Evolutionary conservation across 2,113 vertebrate genomes (phyloP).

Genomic region (Dicerorhinus sumatrensis): DNA sequence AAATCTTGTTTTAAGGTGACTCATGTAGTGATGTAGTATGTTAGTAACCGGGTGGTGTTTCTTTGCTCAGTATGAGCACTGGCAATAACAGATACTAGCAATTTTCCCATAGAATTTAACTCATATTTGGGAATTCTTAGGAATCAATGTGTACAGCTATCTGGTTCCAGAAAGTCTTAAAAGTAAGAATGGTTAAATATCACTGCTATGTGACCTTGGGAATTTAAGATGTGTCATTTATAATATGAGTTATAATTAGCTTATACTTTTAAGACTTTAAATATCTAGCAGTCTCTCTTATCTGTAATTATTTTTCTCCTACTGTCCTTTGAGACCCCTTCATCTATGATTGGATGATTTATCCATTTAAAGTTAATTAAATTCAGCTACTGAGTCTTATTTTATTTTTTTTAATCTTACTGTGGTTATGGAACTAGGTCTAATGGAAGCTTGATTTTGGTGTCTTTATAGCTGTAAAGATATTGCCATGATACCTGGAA

Average conservation of each 20-base stretch:
- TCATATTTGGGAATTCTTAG: slow-evolving; percentile 53
- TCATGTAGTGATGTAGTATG: slow-evolving; percentile 80
- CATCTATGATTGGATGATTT: slow-evolving; percentile 66
- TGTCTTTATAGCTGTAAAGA: neutral
- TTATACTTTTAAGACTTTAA: slow-evolving; percentile 70
- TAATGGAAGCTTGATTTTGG: slow-evolving; percentile 56
- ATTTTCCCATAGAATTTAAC: slow-evolving; percentile 59
- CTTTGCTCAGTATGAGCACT: slow-evolving; percentile 40
- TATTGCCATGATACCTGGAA: slow-evolving; percentile 37
- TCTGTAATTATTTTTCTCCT: slow-evolving; percentile 71
- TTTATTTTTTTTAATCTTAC: slow-evolving; percentile 40
- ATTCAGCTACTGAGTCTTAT: slow-evolving; percentile 50
- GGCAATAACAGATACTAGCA: slow-evolving; percentile 56
- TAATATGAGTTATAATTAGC: slow-evolving; percentile 66
- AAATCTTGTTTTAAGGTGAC: slow-evolving; percentile 84
- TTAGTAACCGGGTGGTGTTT: slow-evolving; percentile 80
- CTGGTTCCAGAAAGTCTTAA: slow-evolving; percentile 39
- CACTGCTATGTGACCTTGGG: slow-evolving; percentile 26
- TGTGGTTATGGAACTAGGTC: slow-evolving; percentile 46
- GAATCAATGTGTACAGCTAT: neutral
- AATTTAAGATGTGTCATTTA: slow-evolving; percentile 55
- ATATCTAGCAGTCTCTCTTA: slow-evolving; percentile 63
- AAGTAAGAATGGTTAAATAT: slow-evolving; percentile 47
- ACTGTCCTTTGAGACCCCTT: slow-evolving; percentile 37
- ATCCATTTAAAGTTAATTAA: slow-evolving; percentile 72